phyloP scores from a whole-genome alignment of 2,797 vertebrate species.

The Semotilus atromaculatus region DNA sequence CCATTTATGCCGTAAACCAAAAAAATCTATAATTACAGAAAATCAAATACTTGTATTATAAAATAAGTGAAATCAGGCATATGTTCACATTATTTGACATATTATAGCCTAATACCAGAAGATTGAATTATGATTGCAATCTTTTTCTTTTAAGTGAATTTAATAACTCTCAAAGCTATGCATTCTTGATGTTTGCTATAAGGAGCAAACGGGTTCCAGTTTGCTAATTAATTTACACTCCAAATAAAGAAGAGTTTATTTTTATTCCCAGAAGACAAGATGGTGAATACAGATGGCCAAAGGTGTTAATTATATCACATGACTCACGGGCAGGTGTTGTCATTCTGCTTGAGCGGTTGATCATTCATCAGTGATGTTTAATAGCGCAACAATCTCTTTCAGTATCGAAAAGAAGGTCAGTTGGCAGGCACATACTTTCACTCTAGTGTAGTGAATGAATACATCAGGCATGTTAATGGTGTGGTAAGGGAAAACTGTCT shows the following conservation, averaged over 20 bases:
- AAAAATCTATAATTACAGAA: background rate
- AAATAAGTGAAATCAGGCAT: background rate
- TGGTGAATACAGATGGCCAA: constrained; percentile 14
- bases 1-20: background rate
- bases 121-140: background rate
- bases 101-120: background rate
- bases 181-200: background rate
- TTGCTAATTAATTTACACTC: background rate
- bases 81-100: background rate
- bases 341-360: background rate
- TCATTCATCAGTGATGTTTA: constrained; percentile 3
- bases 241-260: constrained; percentile 11
- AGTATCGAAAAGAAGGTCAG: background rate
- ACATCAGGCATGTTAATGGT: background rate
- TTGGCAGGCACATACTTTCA: background rate
- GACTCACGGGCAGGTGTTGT: background rate
- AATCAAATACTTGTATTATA: background rate
- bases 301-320: constrained; percentile 8
- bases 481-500: constrained; percentile 10
- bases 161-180: background rate
- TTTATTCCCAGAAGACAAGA: background rate
- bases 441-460: background rate
- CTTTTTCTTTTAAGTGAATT: background rate
- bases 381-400: background rate
- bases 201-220: background rate